A percentile compares a stretch with the other conserved stretches of the same genome.
Evolutionary conservation across 2,888 invertebrate species (phyloP).

Genomic region (Mimumesa dahlbomi): DNA sequence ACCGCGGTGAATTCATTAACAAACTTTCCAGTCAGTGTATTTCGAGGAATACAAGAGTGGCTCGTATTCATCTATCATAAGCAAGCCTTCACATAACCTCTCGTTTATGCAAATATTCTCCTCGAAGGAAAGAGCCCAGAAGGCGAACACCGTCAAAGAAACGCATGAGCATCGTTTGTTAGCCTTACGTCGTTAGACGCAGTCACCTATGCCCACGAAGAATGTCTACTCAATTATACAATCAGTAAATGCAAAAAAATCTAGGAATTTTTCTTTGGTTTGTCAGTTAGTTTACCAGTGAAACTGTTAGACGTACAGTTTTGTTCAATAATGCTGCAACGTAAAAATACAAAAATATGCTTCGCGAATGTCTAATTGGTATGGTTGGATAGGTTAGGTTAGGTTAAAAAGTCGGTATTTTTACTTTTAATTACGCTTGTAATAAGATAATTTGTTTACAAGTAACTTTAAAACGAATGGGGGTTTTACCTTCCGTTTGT

Average conservation of each 20-base stretch:
- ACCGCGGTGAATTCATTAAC: constrained; percentile 34
- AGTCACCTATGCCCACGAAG: neutral
- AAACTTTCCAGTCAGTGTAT: constrained; percentile 32
- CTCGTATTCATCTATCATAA: constrained; percentile 44
- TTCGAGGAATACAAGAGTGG: constrained; percentile 19
- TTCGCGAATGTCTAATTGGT: no score
- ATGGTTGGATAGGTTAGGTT: no score
- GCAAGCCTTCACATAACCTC: constrained; percentile 21
- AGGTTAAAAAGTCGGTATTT: no score
- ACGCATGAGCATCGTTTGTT: constrained; percentile 22
- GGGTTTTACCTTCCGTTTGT: no score
- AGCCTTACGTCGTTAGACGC: constrained; percentile 12
- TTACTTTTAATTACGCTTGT: no score
- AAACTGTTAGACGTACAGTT: no score
- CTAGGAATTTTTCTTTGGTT: neutral
- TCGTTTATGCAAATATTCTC: constrained; percentile 44
- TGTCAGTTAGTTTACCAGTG: no score
- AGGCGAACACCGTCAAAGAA: constrained; percentile 21
- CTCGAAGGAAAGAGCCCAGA: constrained; percentile 15
- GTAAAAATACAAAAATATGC: no score
- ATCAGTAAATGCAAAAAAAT: neutral
- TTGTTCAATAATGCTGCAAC: no score
- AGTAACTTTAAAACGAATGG: no score
- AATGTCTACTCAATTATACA: neutral
- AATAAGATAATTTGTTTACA: no score